Percentiles rank a stretch among this genome's conserved stretches.
phyloP scores from a whole-genome alignment of 2,113 vertebrate genomes.

The Fulica atra region DNA sequence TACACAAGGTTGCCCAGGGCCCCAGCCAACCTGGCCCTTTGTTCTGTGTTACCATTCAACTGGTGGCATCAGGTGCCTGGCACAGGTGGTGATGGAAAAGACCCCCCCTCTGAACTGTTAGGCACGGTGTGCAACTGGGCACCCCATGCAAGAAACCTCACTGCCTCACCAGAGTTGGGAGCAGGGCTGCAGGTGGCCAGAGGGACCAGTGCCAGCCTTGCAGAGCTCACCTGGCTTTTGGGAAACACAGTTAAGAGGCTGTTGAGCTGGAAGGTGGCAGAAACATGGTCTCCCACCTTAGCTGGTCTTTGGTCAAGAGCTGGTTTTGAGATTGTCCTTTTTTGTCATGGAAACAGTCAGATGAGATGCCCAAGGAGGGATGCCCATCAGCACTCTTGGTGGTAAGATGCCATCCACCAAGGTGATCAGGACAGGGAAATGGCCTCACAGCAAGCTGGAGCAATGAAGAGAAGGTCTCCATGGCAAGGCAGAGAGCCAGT shows the following conservation, averaged over 20 bases:
- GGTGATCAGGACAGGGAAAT: too few species aligned
- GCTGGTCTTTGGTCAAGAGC: background rate
- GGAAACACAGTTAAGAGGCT: background rate
- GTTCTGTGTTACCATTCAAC: background rate
- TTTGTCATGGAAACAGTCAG: background rate
- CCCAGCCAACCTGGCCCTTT: background rate
- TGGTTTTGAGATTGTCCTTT: background rate
- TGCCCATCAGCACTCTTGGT: too few species aligned
- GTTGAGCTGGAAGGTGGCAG: background rate
- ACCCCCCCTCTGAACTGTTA: background rate
- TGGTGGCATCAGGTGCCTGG: background rate
- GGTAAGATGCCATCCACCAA: too few species aligned
- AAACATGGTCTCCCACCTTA: background rate
- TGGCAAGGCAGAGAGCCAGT: background rate
- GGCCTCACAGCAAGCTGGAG: too few species aligned
- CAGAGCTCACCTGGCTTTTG: background rate
- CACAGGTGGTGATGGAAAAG: background rate
- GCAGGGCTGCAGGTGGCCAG: background rate
- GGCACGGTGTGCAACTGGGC: too few species aligned
- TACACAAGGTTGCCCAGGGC: too few species aligned
- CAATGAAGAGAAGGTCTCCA: background rate
- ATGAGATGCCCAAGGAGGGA: too few species aligned
- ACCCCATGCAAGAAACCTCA: background rate
- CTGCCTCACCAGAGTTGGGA: background rate
- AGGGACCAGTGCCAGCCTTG: background rate